These are phyloP conservation scores for Hirtodrosophila alboralis DNA, from an alignment of 2,888 invertebrate species.

Conservation along the genomic window DNA sequence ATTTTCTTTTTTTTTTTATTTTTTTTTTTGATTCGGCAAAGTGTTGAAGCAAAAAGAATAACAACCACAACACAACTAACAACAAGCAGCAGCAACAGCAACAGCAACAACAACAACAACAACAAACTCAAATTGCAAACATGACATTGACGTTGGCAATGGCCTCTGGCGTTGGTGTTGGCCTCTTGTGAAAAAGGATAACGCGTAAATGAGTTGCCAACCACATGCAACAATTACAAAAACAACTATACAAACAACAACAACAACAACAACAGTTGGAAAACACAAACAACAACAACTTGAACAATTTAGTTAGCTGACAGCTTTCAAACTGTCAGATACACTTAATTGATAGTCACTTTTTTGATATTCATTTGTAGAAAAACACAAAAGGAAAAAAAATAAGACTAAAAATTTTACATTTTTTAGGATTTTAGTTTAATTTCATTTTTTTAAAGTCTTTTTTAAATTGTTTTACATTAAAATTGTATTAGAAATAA, in stretches of 20 bases:
- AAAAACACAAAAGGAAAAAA: too few relatives aligned
- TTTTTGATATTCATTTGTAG: not conserved
- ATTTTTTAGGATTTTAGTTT: too few relatives aligned
- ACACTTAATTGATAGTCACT: conserved; percentile 47
- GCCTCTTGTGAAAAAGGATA: conserved; percentile 59
- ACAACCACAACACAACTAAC: conserved; percentile 1
- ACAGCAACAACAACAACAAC: conserved; percentile 14
- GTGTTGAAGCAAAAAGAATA: conserved; percentile 35
- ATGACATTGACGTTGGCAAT: conserved; percentile 50
- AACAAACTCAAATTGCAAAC: conserved; percentile 32
- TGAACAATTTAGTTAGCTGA: conserved; percentile 52
- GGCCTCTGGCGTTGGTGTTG: conserved; percentile 16
- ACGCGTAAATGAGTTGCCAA: conserved; percentile 63
- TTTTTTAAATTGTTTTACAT: too few relatives aligned
- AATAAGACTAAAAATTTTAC: too few relatives aligned
- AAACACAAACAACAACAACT: conserved; percentile 49
- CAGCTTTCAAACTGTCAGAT: conserved; percentile 43
- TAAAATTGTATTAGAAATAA: too few relatives aligned
- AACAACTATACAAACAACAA: conserved; percentile 20
- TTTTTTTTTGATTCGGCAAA: conserved; percentile 28
- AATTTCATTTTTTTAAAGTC: too few relatives aligned
- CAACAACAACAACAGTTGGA: conserved; percentile 1
- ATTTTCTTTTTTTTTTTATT: not conserved
- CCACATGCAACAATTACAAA: conserved; percentile 34
- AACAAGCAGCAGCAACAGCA: conserved; percentile 10